These are phyloP conservation scores for Platichthys stellatus DNA, from an alignment of 2,113 vertebrate species.

Conservation along the genomic window DNA sequence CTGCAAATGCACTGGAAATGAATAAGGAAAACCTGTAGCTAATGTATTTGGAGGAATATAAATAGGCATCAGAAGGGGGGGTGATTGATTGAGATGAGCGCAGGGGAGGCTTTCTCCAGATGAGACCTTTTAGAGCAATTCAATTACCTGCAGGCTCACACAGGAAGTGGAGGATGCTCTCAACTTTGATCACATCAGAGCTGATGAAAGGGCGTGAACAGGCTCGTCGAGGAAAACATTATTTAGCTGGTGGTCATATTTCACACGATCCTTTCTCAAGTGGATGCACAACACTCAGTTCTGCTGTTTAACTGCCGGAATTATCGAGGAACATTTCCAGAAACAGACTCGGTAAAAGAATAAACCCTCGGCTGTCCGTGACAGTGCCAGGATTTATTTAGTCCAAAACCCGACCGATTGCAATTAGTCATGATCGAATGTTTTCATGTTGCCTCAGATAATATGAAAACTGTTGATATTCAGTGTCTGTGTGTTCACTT, in stretches of 20 bases:
- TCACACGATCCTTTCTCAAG: neutral
- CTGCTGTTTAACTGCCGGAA: slow-evolving; percentile 19
- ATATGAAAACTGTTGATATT: slow-evolving; percentile 66
- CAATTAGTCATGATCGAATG: slow-evolving; percentile 62
- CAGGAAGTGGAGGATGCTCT: slow-evolving; percentile 42
- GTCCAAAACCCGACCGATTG: neutral
- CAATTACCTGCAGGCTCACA: slow-evolving; percentile 84
- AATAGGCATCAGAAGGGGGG: slow-evolving; percentile 35
- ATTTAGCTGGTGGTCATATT: slow-evolving; percentile 32
- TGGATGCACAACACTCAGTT: slow-evolving; percentile 31
- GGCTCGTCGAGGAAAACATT: slow-evolving; percentile 40
- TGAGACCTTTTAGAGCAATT: slow-evolving; percentile 88
- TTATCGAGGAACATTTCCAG: slow-evolving; percentile 14
- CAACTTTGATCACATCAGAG: slow-evolving; percentile 55
- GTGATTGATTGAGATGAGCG: slow-evolving; percentile 76
- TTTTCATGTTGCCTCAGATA: slow-evolving; percentile 62
- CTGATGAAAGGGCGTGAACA: slow-evolving; percentile 65
- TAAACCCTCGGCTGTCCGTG: neutral
- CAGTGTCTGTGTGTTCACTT: slow-evolving; percentile 32
- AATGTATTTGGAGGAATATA: slow-evolving; percentile 44
- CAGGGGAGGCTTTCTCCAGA: slow-evolving; percentile 76
- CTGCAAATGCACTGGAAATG: slow-evolving; percentile 17
- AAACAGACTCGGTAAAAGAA: neutral
- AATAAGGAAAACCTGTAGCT: slow-evolving; percentile 51
- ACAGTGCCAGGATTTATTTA: slow-evolving; percentile 38